Base-by-base conservation (phyloP, 2,113 vertebrate species). In the Aspidoscelis tigris region DNA sequence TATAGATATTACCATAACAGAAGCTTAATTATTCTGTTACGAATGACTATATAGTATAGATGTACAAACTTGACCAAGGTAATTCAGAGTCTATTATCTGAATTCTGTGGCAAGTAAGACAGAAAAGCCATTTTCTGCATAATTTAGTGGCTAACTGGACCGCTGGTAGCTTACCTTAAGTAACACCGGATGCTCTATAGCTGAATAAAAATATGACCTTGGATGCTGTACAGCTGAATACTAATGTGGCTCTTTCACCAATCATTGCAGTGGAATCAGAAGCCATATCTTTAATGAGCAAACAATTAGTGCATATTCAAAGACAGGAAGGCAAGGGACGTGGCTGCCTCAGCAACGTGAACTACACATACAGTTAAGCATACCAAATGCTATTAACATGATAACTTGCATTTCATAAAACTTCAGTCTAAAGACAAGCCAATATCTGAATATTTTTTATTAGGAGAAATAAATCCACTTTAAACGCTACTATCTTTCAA, bases 131-230 rank as follows among this genome's bases (percentile, higher is more conserved):
- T 26, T 18, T 9, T 58, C 0, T 61, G 10, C 22, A 55, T 8
- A 24, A 78, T 87, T 78, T 61, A 81, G 41, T 86, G 73, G 69
- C 53, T 79, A 1, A 0, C 47, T 58, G 78, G 87, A 80, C 86
- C 93, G 88, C 88, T 69, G 79, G 79, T 73, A 86, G 69, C 43
- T 86, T 80, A 85, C 77, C 85, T 44, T 75, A 81, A 14, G 61
- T 4, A 33, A 88, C 90, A 83, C 84, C 11, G 2, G 65, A 83
- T 76, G 33, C 84, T 82, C 74, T 33, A 76, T 33, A 82, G 64
- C 77, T 84, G 84, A 92, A 86, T 0, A 3, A 73, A 83, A 76
- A 89, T 43, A 4, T 61, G 21, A 50, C 58, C 58, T 86, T 12
- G 1, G 68, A 82, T 76, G 44, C 86, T 82, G 74, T n/a, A 76